Evolutionary conservation across 1,140 invertebrate genomes (phyloP), one percentile per base, ranked within the genome.

Genomic region (Cotesia chilonis): DNA sequence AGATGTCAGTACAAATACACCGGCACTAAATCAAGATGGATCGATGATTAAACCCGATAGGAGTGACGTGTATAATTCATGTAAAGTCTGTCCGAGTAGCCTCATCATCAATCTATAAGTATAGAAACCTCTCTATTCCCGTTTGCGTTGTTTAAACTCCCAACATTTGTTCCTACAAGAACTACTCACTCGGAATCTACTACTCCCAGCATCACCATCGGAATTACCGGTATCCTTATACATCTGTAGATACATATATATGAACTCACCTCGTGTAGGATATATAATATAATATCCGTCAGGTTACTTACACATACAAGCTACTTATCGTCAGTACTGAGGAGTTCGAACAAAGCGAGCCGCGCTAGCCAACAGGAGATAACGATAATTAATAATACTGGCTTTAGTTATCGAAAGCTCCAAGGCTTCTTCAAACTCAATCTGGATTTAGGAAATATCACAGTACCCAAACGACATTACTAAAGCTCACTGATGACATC

Each of bases 311-410:
- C 5, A 47, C 41, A 47, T 4, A 6, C 41, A 47, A 47, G 41
- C 35, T 57, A 70, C 68, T 77, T 72, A 69, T 77, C 52, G 71
- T 72, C 52, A 35, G 35, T 52, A 47, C 41, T 10, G 41, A 47
- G 10, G 6, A 47, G 41, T 47, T 10, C 6, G 38, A 75, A 74
- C 68, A 75, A 61, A 47, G 55, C 20, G 37, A 68, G 7, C 61
- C 64, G 66, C 67, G 9, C 14, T 37, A 54, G 66, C 61, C 51
- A 67, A 71, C 47, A 54, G 55, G 72, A 74, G 75, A 77, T 77
- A 75, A 75, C 74, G 69, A 76, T 77, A 75, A 79, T 79, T 79
- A 77, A 77, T 79, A 76, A 77, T 66, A 60, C 55, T 35, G 64
- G 61, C 47, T 63, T 59, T 61, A 28, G 75, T 73, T 78, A 78